Evolutionary conservation across 2,888 invertebrate species (phyloP).

Genomic region (Drosophila colorata): DNA sequence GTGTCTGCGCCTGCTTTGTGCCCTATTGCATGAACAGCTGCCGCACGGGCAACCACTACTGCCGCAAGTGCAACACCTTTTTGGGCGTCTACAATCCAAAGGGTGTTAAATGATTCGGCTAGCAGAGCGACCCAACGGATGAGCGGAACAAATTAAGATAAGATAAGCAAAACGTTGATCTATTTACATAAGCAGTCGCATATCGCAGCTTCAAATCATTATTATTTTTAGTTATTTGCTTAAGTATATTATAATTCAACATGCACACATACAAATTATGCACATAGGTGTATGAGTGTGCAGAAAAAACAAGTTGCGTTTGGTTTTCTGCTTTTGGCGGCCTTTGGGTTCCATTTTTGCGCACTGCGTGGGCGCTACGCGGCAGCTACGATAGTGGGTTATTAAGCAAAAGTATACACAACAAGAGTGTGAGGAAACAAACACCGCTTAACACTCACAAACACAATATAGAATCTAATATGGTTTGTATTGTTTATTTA

Average conservation of each 20-base stretch:
- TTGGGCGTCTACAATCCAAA: constrained; percentile 79
- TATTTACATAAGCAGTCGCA: constrained; percentile 20
- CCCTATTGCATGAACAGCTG: constrained; percentile 85
- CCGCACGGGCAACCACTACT: constrained; percentile 84
- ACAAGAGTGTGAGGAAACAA: constrained; percentile 3
- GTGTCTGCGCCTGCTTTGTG: constrained; percentile 84
- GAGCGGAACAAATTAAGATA: constrained; percentile 29
- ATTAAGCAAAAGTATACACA: constrained; percentile 13
- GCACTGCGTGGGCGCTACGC: constrained; percentile 30
- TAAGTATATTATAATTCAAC: constrained; percentile 28
- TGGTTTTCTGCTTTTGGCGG: constrained; percentile 6
- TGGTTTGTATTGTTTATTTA: not conserved
- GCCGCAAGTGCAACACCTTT: constrained; percentile 83
- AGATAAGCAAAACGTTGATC: constrained; percentile 35
- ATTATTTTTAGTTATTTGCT: constrained; percentile 20
- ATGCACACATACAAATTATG: constrained; percentile 15
- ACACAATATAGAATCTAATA: not conserved
- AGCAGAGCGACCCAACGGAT: constrained; percentile 1
- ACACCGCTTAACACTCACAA: not conserved
- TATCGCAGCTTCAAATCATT: constrained; percentile 23
- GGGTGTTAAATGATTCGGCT: constrained; percentile 38
- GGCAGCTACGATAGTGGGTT: constrained; percentile 5
- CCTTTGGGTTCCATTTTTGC: constrained; percentile 35
- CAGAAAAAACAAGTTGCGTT: constrained; percentile 31
- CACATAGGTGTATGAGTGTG: constrained; percentile 4